Evolutionary conservation across 2,113 vertebrate genomes (phyloP).

Genomic region (Illadopsis cleaveri): DNA sequence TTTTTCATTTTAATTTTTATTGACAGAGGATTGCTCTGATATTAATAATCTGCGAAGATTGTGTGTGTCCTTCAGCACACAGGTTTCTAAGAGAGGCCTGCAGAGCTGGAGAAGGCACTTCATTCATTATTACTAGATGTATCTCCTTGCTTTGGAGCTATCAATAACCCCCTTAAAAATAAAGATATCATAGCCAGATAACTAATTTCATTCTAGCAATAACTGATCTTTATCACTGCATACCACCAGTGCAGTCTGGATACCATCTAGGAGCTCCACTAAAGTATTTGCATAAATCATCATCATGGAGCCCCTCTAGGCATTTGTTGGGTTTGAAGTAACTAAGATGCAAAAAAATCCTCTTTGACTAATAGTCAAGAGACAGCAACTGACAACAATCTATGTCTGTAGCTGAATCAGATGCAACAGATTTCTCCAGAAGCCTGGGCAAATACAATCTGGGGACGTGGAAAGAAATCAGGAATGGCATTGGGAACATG

Average conservation of each 20-base stretch:
- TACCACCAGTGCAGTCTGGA: background rate
- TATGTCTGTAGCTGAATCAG: background rate
- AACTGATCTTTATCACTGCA: conserved; percentile 8
- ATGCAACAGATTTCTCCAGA: background rate
- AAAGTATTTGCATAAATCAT: conserved; percentile 45
- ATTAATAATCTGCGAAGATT: background rate
- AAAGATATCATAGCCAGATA: background rate
- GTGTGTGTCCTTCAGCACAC: background rate
- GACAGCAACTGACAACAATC: background rate
- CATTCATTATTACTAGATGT: background rate
- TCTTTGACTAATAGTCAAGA: background rate
- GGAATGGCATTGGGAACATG: background rate
- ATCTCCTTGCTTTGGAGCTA: background rate
- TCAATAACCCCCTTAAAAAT: background rate
- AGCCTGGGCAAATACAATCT: background rate
- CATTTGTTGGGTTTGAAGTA: conserved; percentile 14
- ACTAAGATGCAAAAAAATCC: background rate
- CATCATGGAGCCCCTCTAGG: background rate
- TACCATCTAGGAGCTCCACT: background rate
- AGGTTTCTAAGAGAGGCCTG: background rate
- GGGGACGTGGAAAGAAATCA: background rate
- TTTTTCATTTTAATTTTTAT: background rate
- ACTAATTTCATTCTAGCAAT: background rate
- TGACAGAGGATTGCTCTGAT: background rate
- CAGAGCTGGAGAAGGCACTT: background rate